A percentile compares a stretch with the other conserved stretches of the same genome.
Evolutionary conservation across 1,140 invertebrate genomes (phyloP).

Genomic region (Drosophila punjabiensis): DNA sequence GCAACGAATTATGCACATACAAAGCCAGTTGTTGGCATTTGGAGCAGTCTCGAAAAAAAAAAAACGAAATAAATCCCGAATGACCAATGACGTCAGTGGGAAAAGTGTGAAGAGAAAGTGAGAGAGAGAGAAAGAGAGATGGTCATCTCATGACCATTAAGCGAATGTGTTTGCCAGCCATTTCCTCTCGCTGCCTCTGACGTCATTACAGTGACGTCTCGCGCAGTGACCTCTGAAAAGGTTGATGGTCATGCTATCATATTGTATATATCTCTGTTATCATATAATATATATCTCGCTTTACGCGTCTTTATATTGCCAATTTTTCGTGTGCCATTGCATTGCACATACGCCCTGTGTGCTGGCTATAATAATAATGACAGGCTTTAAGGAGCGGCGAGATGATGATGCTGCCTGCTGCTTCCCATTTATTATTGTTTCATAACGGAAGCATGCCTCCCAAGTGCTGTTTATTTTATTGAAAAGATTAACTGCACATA

Average conservation of each 20-base stretch:
- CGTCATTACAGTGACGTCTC: constrained; percentile 53
- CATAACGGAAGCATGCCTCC: constrained; percentile 61
- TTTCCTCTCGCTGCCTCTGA: constrained; percentile 32
- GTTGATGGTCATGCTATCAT: constrained; percentile 23
- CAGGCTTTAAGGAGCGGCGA: constrained; percentile 19
- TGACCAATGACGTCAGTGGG: constrained; percentile 59
- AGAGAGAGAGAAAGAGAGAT: background rate
- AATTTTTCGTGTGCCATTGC: constrained; percentile 39
- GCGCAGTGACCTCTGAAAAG: constrained; percentile 25
- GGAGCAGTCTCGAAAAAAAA: constrained; percentile 13
- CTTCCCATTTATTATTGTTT: constrained; percentile 35
- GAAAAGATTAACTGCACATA: constrained; percentile 62
- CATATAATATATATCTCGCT: constrained; percentile 5
- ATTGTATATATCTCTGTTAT: constrained; percentile 1
- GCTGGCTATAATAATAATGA: constrained; percentile 29
- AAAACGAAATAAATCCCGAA: background rate
- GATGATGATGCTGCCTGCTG: constrained; percentile 1
- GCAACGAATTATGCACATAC: constrained; percentile 50
- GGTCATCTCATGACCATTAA: constrained; percentile 49
- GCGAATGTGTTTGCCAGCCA: constrained; percentile 43
- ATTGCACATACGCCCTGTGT: constrained; percentile 28
- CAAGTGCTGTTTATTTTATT: constrained; percentile 66
- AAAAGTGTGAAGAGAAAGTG: background rate
- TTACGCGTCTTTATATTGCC: constrained; percentile 54
- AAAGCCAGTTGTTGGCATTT: constrained; percentile 31